These are phyloP conservation scores for Tenebrosternarchus preto DNA, from an alignment of 2,113 vertebrate species.

Conservation along the genomic window DNA sequence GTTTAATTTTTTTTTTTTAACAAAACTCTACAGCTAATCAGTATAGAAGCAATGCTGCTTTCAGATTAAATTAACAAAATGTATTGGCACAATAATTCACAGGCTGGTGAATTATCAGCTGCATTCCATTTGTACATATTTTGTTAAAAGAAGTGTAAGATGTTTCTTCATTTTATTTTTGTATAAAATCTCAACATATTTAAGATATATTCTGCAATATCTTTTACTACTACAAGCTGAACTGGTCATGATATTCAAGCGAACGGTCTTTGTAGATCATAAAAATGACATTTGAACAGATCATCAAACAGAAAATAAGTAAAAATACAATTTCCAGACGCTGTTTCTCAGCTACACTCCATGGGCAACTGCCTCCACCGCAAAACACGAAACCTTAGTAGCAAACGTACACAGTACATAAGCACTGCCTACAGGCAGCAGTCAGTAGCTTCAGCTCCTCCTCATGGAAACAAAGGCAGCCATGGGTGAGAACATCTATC, in stretches of 20 bases:
- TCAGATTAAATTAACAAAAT: too few relatives aligned
- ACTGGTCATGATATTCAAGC: neutral
- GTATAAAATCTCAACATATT: slow-evolving; percentile 20
- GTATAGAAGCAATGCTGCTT: too few relatives aligned
- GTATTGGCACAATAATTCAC: neutral
- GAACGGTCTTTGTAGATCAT: neutral
- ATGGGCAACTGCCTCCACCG: too few relatives aligned
- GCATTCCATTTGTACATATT: neutral
- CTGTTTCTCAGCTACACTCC: neutral
- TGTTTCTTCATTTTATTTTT: slow-evolving; percentile 9
- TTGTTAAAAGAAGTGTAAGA: neutral
- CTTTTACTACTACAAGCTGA: neutral
- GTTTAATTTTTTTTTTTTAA: too few relatives aligned
- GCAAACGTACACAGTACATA: neutral
- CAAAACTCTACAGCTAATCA: too few relatives aligned
- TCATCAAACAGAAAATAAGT: neutral
- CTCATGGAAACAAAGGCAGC: neutral
- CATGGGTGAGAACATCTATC: slow-evolving; percentile 32
- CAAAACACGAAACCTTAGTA: neutral
- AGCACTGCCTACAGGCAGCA: slow-evolving; percentile 1
- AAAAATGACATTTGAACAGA: neutral
- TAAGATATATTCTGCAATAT: slow-evolving; percentile 6
- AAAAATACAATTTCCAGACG: neutral
- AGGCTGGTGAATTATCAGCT: neutral
- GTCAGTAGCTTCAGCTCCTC: slow-evolving; percentile 29